phyloP scores from a whole-genome alignment of 1,140 invertebrate species.

The Diuraphis noxia region DNA sequence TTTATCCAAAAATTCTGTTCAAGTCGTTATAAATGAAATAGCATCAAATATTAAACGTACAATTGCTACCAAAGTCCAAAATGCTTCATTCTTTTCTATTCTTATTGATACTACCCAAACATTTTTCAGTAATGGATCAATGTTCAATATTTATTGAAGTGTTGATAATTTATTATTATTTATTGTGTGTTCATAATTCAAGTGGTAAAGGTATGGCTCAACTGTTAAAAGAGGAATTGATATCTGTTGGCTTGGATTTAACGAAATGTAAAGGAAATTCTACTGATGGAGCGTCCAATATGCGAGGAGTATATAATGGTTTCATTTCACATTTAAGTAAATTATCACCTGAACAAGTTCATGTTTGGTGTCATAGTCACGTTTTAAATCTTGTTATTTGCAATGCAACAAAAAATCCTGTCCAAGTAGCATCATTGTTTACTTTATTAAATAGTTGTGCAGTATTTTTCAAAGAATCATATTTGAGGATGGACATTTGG shows the following conservation, averaged over 20 bases:
- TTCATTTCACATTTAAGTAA: neutral
- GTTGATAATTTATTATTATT: no score
- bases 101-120: conserved; percentile 20
- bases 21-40: neutral
- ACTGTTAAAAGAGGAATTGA: conserved; percentile 16
- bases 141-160: conserved; percentile 3
- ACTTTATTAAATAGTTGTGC: conserved; percentile 28
- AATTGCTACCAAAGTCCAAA: neutral
- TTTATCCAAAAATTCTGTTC: neutral
- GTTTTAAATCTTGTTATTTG: conserved; percentile 25
- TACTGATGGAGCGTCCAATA: conserved; percentile 35
- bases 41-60: conserved; percentile 10
- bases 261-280: conserved; percentile 5
- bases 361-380: conserved; percentile 30
- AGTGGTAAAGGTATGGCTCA: conserved; percentile 12
- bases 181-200: conserved; percentile 13
- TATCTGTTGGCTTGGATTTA: conserved; percentile 5
- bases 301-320: conserved; percentile 24
- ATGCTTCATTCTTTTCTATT: neutral
- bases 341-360: conserved; percentile 16
- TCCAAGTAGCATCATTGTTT: conserved; percentile 25
- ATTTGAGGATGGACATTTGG: conserved; percentile 30
- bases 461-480: conserved; percentile 27
- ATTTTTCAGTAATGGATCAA: conserved; percentile 14
- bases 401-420: conserved; percentile 5